A percentile compares a stretch with the other conserved stretches of the same genome.
Conservation (phyloP, 2,888 invertebrate species). For the Lepidochitona cinerea region DNA sequence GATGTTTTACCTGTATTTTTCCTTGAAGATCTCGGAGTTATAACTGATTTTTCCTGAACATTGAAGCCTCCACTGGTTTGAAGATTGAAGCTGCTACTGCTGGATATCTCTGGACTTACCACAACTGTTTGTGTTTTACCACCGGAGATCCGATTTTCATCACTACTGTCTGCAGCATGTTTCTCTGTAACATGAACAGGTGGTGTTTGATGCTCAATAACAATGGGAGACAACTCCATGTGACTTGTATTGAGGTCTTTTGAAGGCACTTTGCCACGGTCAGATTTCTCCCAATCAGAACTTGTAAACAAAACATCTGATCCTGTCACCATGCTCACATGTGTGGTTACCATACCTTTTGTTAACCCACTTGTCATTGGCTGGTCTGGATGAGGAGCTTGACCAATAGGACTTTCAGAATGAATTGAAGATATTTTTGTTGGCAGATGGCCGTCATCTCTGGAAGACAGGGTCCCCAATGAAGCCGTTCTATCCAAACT, state of each 20-base stretch:
- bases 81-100: not conserved
- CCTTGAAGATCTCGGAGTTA: too few relatives aligned
- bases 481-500: not conserved
- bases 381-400: not conserved
- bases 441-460: not conserved
- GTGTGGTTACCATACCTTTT: not conserved
- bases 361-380: not conserved
- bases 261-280: not conserved
- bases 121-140: not conserved
- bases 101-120: not conserved
- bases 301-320: constrained; percentile 28
- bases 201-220: not conserved
- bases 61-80: not conserved
- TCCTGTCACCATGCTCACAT: constrained; percentile 10
- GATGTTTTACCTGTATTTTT: too few relatives aligned
- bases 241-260: not conserved
- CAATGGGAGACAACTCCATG: not conserved
- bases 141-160: not conserved
- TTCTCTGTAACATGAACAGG: not conserved
- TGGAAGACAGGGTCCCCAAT: not conserved
- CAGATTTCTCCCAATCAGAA: constrained; percentile 16
- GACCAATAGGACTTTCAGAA: not conserved
- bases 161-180: constrained; percentile 13
- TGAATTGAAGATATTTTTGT: not conserved
- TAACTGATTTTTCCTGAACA: not conserved